These are phyloP conservation scores for Chrysemys picta DNA, from an alignment of 2,113 vertebrate genomes.

Conservation along the genomic window DNA sequence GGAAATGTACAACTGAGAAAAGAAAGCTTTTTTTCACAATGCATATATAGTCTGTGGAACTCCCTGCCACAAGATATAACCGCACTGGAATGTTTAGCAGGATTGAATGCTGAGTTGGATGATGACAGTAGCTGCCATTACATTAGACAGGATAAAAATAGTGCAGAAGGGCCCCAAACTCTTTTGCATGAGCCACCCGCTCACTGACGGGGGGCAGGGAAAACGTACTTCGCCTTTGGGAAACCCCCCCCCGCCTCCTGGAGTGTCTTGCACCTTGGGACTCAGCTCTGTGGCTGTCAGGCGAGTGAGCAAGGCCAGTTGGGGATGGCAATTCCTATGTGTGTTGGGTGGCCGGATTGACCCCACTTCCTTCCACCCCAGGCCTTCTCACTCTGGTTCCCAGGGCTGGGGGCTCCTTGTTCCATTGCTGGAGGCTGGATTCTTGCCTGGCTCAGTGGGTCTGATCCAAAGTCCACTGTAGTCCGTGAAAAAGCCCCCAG, in stretches of 20 bases:
- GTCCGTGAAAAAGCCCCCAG: no score
- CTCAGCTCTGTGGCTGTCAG: no score
- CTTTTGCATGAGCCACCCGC: background rate
- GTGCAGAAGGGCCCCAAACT: background rate
- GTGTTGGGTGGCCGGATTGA: background rate
- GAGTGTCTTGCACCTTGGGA: background rate
- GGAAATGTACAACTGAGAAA: background rate
- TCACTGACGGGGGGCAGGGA: background rate
- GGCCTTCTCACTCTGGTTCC: no score
- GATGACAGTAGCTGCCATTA: no score
- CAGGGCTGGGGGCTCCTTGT: no score
- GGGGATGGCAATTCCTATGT: background rate
- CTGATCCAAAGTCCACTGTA: no score
- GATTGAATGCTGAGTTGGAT: background rate
- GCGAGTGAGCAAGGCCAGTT: background rate
- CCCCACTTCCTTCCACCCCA: background rate
- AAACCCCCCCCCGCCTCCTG: fast-evolving
- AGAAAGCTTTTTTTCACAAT: background rate
- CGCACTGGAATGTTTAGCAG: background rate
- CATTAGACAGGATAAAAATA: no score
- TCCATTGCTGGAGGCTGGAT: no score
- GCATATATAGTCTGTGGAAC: background rate
- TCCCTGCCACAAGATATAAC: background rate
- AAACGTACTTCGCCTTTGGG: background rate
- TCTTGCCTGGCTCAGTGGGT: no score